phyloP scores from a whole-genome alignment of 2,113 vertebrate species.

The Xiphorhynchus elegans region DNA sequence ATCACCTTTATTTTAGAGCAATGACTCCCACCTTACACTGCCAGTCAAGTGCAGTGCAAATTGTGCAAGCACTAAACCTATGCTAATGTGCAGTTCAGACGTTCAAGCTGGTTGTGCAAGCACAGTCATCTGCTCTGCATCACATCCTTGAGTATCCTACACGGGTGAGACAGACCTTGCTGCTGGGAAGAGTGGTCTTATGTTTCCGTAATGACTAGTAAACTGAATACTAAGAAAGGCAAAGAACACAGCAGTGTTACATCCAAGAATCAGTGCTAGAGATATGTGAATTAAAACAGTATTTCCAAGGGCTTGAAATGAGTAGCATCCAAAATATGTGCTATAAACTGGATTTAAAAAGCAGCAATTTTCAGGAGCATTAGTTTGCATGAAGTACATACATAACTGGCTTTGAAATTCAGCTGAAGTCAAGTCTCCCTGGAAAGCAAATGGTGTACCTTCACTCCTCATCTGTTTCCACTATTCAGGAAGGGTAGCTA shows the following conservation, averaged over 20 bases:
- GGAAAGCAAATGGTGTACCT: not conserved
- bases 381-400: not conserved
- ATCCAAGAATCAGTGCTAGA: not conserved
- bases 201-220: not conserved
- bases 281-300: not conserved
- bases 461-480: not conserved
- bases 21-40: not conserved
- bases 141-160: not conserved
- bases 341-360: not conserved
- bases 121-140: not conserved
- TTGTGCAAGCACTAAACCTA: not conserved
- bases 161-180: not conserved
- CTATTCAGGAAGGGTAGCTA: not conserved
- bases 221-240: not conserved
- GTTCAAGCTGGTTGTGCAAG: not conserved
- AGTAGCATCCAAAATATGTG: not conserved
- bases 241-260: not conserved
- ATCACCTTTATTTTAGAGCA: not conserved
- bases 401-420: not conserved
- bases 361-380: not conserved
- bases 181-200: not conserved
- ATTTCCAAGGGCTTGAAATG: not conserved
- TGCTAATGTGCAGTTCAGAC: not conserved
- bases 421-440: not conserved
- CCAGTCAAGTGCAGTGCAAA: not conserved